phyloP scores from a whole-genome alignment of 2,797 vertebrate genomes.

The Urocyon cinereoargenteus region DNA sequence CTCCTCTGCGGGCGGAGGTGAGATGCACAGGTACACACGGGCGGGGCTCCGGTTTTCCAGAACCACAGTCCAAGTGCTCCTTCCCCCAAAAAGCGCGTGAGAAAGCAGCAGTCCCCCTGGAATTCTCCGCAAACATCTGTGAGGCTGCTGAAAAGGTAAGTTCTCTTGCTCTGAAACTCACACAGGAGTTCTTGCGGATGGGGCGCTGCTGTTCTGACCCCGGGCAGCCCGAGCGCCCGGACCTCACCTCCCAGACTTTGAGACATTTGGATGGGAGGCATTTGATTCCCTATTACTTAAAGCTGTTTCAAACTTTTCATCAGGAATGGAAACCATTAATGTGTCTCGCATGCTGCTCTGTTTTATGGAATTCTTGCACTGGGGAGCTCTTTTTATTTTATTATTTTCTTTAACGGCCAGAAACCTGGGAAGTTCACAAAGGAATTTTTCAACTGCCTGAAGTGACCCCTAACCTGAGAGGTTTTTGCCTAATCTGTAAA shows the following conservation, averaged over 20 bases:
- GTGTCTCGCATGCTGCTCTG: slow-evolving; percentile 71
- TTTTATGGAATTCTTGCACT: slow-evolving; percentile 78
- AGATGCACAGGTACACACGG: neutral
- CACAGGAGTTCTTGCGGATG: neutral
- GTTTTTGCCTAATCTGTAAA: slow-evolving; percentile 84
- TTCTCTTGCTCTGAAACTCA: neutral
- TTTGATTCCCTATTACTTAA: slow-evolving; percentile 56
- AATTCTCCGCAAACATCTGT: no score
- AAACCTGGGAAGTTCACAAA: slow-evolving; percentile 79
- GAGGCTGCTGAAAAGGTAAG: neutral
- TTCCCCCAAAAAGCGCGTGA: neutral
- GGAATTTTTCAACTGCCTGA: slow-evolving; percentile 82
- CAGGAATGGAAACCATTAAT: slow-evolving; percentile 85
- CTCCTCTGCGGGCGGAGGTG: neutral
- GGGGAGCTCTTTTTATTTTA: slow-evolving; percentile 65
- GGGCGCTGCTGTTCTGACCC: rapidly evolving
- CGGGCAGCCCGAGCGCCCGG: neutral
- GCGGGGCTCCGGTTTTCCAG: neutral
- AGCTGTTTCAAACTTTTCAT: slow-evolving; percentile 78
- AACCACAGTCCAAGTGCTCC: rapidly evolving
- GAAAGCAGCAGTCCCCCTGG: rapidly evolving
- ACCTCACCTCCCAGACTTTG: neutral
- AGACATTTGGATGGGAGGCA: slow-evolving; percentile 55
- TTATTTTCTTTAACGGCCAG: slow-evolving; percentile 74
- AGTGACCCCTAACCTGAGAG: slow-evolving; percentile 80